Base-by-base conservation (phyloP, 2,888 invertebrate species). In the Leucozona laternaria region DNA sequence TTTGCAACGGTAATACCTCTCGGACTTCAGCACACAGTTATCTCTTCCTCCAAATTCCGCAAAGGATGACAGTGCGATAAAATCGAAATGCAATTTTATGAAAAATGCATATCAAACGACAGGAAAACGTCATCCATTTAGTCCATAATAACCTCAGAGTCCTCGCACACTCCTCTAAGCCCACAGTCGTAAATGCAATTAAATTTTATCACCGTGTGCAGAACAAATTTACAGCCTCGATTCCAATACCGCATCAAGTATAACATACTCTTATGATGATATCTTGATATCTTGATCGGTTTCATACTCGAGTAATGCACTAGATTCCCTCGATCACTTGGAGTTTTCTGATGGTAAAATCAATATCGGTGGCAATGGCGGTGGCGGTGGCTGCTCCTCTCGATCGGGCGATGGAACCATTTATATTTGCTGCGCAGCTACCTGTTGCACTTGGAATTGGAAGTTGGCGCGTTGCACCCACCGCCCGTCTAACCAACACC, bases 241-340 rank as follows among this genome's bases (percentile, higher is more conserved):
- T 79, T 58, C 64, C 13, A 75, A 78, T 70, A 79, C 71, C 79
- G 70, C 79, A 75, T n/a, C n/a, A 31, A 86, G 53, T 53, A n/a
- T n/a, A 78, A 82, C 79, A 82, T 78, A 82, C 82, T 71, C 82
- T 78, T 79, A 75, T 82, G 75, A 75, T 82, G 73, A 87, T 79
- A 71, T 76, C 79, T 79, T 82, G 82, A 87, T 87, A 87, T 87
- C 86, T 86, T 76, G 86, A 86, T 86, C 66, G 86, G 77, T 78
- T 78, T 86, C 86, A 81, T 82, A 78, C 78, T 37, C 78, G 70
- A 11, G 82, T 81, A 82, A 75, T 75, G 82, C 81, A 86, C 86
- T 78, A 77, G 80, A 77, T 76, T 66, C 43, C n/a, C 45, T 28
- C 28, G n/a, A 53, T 53, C 31, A 34, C 17, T 57, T 34, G 57